Percentiles rank a stretch among this genome's conserved stretches.
Evolutionary conservation across 92 coral and sea anemone genomes (phyloP).

Genomic region (Hydrozoanthus gracilis): DNA sequence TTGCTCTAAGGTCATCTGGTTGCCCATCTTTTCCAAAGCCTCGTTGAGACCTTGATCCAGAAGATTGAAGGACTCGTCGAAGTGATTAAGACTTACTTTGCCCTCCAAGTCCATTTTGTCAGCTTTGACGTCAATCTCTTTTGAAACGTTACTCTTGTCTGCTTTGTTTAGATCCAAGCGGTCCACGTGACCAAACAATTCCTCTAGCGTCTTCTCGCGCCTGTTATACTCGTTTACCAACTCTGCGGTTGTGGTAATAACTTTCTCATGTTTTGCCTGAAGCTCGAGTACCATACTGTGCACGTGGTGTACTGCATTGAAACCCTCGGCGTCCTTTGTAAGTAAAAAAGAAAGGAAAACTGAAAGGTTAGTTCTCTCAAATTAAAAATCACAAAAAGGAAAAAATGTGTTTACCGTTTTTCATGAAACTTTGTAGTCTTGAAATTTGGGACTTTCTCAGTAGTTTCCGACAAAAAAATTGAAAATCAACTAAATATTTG

Average conservation of each 20-base stretch:
- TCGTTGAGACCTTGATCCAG: constrained; percentile 94
- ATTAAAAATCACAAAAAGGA: not conserved
- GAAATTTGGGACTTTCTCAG: too few relatives aligned
- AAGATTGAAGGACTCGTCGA: constrained; percentile 90
- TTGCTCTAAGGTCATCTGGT: constrained; percentile 88
- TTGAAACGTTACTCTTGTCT: constrained; percentile 85
- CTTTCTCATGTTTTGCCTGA: constrained; percentile 87
- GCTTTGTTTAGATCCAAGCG: constrained; percentile 89
- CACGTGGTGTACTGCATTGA: constrained; percentile 96
- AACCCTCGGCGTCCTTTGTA: constrained; percentile 90
- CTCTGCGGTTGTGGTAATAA: constrained; percentile 79
- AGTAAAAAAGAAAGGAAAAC: not conserved
- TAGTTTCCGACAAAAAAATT: too few relatives aligned
- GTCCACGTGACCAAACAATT: constrained; percentile 67
- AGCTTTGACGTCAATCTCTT: constrained; percentile 90
- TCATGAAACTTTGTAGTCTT: too few relatives aligned
- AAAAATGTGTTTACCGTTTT: too few relatives aligned
- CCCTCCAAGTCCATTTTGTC: constrained; percentile 86
- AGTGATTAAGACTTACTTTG: constrained; percentile 88
- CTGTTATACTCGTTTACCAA: constrained; percentile 96
- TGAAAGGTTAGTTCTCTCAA: not conserved
- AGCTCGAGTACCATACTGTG: constrained; percentile 94
- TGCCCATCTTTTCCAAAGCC: constrained; percentile 97
- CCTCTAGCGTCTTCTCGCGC: constrained; percentile 86
- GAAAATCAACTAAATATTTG: too few relatives aligned